Conservation (phyloP, 2,888 invertebrate species). For the Rhagonycha lutea region DNA sequence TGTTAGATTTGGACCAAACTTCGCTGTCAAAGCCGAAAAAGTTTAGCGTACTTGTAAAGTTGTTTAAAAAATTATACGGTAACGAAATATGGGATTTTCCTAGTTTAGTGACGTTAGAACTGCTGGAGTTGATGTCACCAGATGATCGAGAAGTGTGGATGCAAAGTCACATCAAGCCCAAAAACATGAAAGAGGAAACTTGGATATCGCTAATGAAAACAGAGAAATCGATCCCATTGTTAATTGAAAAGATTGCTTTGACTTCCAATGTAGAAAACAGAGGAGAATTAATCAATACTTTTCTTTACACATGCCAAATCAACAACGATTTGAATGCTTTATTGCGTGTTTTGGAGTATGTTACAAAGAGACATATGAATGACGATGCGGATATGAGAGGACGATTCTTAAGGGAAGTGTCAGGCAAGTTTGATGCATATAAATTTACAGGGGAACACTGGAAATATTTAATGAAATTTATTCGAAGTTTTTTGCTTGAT, state of each 20-base stretch:
- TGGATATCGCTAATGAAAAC: no score
- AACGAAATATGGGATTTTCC: conserved; percentile 6
- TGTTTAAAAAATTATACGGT: conserved; percentile 7
- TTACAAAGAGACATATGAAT: no score
- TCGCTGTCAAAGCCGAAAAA: neutral
- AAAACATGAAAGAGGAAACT: neutral
- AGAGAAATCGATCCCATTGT: conserved; percentile 11
- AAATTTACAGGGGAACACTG: conserved; percentile 12
- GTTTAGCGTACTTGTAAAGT: neutral
- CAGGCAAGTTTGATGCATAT: neutral
- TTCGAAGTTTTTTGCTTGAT: neutral
- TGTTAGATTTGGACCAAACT: neutral
- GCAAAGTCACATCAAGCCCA: neutral
- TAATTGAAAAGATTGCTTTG: conserved; percentile 13
- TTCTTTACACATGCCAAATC: conserved; percentile 16
- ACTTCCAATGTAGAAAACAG: neutral
- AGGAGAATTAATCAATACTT: neutral
- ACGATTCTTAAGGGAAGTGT: neutral
- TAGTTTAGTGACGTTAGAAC: neutral
- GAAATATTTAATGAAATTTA: neutral
- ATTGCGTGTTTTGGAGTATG: no score
- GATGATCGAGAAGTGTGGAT: conserved; percentile 11
- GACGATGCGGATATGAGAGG: neutral
- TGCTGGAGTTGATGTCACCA: conserved; percentile 11
- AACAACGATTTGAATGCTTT: conserved; percentile 14